Base-by-base conservation (phyloP, 2,113 vertebrate genomes). In the Macrotis lagotis region DNA sequence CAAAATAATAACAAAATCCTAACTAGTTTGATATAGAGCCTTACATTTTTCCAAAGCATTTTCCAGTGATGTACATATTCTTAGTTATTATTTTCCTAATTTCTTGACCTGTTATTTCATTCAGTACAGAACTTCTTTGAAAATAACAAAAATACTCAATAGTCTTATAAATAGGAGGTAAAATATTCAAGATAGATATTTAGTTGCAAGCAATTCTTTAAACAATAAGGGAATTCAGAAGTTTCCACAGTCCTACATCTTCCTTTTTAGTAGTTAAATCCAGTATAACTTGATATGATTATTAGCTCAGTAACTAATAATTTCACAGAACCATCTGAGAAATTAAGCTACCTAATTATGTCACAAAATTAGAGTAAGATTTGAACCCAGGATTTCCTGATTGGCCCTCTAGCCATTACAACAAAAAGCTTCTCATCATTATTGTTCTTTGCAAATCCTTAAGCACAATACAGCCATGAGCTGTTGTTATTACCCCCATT, bases 211-310 rank as follows among this genome's bases (percentile, higher is more conserved):
- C 66, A 44, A 6, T 49, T 91, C 90, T 59, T 91, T 28, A 53
- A 55, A 51, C 51, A 37, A 91, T 55, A 59, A 5, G 91, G 96
- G 93, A 51, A 3, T 55, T 50, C 88, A 49, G 49, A 96, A 91
- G 66, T 28, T 0, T 0, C n/a, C 51, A 89, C 89, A 93, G 93
- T 8, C 19, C 22, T 44, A 83, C 19, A 83, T 83, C 16, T 83
- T 8, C 66, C 66, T 44, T 83, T 19, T 83, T 83, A 83, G 66
- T 44, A 44, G 66, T 83, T 22, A 44, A 83, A 83, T 83, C n/a
- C 8, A 19, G 66, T 83, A n/a, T n/a, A n/a, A n/a, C n/a, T n/a
- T 10, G 19, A 44, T 24, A 44, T 44, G 14, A 83, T 83, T 22
- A 19, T 83, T 19, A 83, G n/a, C 16, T 74, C 66, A 44, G 6